Evolutionary conservation across 30 jellyfish, hydroid and myxozoan species (phyloP).

Genomic region (Aurelia coerulea): DNA sequence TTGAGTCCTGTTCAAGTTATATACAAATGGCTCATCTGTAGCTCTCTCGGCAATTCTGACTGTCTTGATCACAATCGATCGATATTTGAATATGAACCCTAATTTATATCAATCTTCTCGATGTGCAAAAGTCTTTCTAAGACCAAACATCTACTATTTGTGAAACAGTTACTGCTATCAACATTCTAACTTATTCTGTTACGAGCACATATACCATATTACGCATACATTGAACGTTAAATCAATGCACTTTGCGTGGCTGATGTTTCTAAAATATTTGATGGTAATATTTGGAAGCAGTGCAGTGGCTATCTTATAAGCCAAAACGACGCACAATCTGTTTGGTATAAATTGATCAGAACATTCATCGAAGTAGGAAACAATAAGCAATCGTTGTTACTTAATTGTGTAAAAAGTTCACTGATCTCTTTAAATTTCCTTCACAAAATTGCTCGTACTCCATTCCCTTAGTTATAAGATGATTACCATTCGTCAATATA

Average conservation of each 20-base stretch:
- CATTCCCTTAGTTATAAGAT: no score
- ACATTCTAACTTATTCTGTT: no score
- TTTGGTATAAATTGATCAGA: no score
- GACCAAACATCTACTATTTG: neutral
- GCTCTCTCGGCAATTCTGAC: neutral
- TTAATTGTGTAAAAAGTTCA: no score
- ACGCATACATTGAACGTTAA: no score
- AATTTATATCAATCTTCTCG: neutral
- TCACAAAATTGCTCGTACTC: no score
- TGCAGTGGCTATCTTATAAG: constrained; percentile 2
- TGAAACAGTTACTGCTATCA: neutral
- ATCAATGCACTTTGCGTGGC: no score
- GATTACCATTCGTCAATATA: no score
- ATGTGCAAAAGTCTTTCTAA: neutral
- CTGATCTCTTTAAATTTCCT: no score
- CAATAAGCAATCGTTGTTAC: no score
- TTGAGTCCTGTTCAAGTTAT: neutral
- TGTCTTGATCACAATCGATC: neutral
- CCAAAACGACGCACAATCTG: neutral
- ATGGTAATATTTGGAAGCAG: neutral
- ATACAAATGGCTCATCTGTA: neutral
- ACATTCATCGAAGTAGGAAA: no score
- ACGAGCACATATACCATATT: neutral
- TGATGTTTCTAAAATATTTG: neutral
- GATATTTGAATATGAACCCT: constrained; percentile 9